These are phyloP conservation scores for Drosophila bifasciata DNA, from an alignment of 1,140 invertebrate genomes.

Conservation along the genomic window DNA sequence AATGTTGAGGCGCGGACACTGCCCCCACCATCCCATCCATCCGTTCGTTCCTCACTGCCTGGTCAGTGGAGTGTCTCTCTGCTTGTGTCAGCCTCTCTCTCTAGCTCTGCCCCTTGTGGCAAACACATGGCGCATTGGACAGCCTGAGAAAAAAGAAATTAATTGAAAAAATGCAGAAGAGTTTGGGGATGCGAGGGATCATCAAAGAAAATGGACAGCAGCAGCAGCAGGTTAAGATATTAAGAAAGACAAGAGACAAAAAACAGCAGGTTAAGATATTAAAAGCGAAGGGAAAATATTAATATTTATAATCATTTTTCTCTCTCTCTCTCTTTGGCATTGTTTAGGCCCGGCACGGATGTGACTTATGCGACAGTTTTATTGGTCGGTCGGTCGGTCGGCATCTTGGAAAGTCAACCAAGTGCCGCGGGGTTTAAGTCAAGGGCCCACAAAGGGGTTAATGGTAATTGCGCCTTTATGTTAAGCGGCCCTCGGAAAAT, in stretches of 20 bases:
- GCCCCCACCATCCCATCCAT: too few relatives aligned
- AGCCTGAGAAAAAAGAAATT: constrained; percentile 55
- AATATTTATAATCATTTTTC: constrained; percentile 46
- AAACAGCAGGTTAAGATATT: constrained; percentile 39
- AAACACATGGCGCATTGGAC: constrained; percentile 62
- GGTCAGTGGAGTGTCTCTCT: too few relatives aligned
- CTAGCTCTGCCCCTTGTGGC: constrained; percentile 6
- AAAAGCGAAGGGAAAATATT: constrained; percentile 44
- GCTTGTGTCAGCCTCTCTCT: constrained; percentile 1
- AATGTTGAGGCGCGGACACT: constrained; percentile 60
- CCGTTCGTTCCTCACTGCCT: too few relatives aligned
- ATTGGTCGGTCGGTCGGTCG: constrained; percentile 65
- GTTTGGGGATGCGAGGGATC: constrained; percentile 16
- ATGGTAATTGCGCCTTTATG: constrained; percentile 78
- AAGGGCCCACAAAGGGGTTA: constrained; percentile 69
- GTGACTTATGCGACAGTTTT: constrained; percentile 80
- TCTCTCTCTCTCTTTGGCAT: constrained; percentile 30
- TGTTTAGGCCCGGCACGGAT: constrained; percentile 15
- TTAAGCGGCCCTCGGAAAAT: constrained; percentile 50
- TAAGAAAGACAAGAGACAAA: neutral
- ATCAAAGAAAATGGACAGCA: constrained; percentile 16
- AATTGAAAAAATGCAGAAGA: constrained; percentile 56
- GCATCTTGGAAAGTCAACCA: constrained; percentile 50
- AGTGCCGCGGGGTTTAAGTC: constrained; percentile 8
- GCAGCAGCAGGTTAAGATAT: neutral